phyloP scores from a whole-genome alignment of 2,797 vertebrate species.

The Bradypodion ventrale region DNA sequence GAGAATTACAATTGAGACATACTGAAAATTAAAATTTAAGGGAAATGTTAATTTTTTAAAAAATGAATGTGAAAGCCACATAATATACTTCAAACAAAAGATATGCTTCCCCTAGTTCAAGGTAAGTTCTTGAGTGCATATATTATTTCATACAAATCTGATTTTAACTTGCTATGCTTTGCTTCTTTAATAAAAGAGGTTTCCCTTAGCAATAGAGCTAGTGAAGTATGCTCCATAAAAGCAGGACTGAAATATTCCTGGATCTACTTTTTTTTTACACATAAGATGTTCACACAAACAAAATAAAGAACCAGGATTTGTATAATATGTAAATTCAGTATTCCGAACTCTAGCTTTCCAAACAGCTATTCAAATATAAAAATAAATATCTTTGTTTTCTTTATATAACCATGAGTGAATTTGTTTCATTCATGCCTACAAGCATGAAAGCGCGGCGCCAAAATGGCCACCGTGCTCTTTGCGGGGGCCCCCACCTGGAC shows the following conservation, averaged over 20 bases:
- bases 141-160: constrained; percentile 55
- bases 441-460: too few relatives aligned
- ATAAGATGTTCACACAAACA: constrained; percentile 1
- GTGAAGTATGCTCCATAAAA: constrained; percentile 5
- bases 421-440: constrained; percentile 34
- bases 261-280: neutral
- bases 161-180: constrained; percentile 43
- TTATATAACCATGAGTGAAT: constrained; percentile 45
- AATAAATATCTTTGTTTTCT: constrained; percentile 40
- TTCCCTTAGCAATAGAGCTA: constrained; percentile 12
- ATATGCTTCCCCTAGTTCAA: constrained; percentile 56
- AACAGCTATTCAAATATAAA: constrained; percentile 37
- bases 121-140: constrained; percentile 43
- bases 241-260: neutral
- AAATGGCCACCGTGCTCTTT: too few relatives aligned
- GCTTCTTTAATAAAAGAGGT: constrained; percentile 27
- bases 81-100: constrained; percentile 66
- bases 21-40: constrained; percentile 65
- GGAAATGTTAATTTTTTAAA: constrained; percentile 64
- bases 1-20: constrained; percentile 61
- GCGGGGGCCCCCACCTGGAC: too few relatives aligned
- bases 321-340: constrained; percentile 24
- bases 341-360: constrained; percentile 20
- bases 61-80: constrained; percentile 56
- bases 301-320: constrained; percentile 29